phyloP scores from a whole-genome alignment of 2,113 vertebrate species.

The Entelurus aequoreus region DNA sequence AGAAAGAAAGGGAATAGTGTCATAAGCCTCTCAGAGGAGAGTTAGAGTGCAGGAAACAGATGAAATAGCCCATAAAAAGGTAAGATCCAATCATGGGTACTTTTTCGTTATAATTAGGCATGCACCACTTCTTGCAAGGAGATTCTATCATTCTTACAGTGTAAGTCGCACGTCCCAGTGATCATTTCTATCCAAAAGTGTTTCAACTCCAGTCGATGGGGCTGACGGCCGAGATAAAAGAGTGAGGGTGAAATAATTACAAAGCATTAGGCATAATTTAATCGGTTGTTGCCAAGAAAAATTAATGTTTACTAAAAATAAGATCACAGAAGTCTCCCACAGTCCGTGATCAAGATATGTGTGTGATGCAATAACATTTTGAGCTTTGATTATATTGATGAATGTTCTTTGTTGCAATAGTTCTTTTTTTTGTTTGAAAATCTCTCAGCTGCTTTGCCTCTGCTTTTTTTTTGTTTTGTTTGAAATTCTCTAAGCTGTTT shows the following conservation, averaged over 20 bases:
- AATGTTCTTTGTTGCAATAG: too few species aligned
- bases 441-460: too few species aligned
- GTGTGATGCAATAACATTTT: slow-evolving; percentile 26
- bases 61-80: slow-evolving; percentile 65
- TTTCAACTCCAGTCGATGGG: slow-evolving; percentile 67
- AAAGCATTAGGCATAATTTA: slow-evolving; percentile 65
- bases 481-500: too few species aligned
- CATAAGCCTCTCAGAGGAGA: slow-evolving; percentile 31
- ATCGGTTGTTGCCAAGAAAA: slow-evolving; percentile 61
- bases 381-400: slow-evolving; percentile 17
- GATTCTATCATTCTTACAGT: slow-evolving; percentile 63
- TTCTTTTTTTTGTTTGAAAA: neutral
- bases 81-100: slow-evolving; percentile 68
- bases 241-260: slow-evolving; percentile 54
- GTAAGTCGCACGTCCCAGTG: slow-evolving; percentile 42
- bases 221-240: slow-evolving; percentile 60
- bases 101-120: slow-evolving; percentile 68
- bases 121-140: slow-evolving; percentile 53
- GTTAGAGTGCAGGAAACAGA: slow-evolving; percentile 45
- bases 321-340: slow-evolving; percentile 74
- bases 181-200: slow-evolving; percentile 43
- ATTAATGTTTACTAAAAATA: slow-evolving; percentile 56
- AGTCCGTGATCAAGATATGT: slow-evolving; percentile 27
- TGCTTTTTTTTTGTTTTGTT: too few species aligned
- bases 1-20: slow-evolving; percentile 9